These are phyloP conservation scores for Adelphocoris suturalis DNA, from an alignment of 2,888 invertebrate genomes.

Conservation along the genomic window DNA sequence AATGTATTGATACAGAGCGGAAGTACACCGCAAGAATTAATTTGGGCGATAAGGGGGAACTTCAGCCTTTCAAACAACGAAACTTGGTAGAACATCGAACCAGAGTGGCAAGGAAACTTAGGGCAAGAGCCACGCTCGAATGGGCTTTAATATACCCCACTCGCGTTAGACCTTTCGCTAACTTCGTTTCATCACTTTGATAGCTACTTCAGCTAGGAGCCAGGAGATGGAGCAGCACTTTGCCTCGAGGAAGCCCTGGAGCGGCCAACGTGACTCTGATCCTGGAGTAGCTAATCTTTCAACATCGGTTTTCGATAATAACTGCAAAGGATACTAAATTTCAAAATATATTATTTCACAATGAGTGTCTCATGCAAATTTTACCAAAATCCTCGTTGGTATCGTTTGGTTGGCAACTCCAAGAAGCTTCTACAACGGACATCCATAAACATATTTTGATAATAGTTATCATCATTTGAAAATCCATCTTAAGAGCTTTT, in stretches of 20 bases:
- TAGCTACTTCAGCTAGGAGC: background rate
- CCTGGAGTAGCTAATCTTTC: background rate
- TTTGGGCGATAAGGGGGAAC: background rate
- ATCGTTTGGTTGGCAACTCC: no score
- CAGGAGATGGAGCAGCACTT: background rate
- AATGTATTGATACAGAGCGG: background rate
- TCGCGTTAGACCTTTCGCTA: constrained; percentile 7
- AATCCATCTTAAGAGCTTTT: no score
- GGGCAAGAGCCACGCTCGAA: constrained; percentile 18
- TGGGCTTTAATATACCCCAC: constrained; percentile 19
- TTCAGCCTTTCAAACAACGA: background rate
- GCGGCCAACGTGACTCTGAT: background rate
- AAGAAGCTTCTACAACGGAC: no score
- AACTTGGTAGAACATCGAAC: constrained; percentile 5
- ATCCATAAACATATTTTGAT: no score
- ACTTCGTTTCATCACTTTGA: constrained; percentile 26
- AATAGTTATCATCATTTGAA: no score
- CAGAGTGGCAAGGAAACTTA: background rate
- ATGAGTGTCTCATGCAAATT: no score
- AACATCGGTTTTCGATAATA: no score
- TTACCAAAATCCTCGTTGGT: no score
- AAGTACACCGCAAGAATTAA: background rate
- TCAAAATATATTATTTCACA: no score
- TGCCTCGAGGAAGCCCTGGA: background rate
- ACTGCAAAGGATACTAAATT: no score